These are phyloP conservation scores for Zaprionus gabonicus DNA, from an alignment of 1,140 invertebrate genomes.

Conservation along the genomic window DNA sequence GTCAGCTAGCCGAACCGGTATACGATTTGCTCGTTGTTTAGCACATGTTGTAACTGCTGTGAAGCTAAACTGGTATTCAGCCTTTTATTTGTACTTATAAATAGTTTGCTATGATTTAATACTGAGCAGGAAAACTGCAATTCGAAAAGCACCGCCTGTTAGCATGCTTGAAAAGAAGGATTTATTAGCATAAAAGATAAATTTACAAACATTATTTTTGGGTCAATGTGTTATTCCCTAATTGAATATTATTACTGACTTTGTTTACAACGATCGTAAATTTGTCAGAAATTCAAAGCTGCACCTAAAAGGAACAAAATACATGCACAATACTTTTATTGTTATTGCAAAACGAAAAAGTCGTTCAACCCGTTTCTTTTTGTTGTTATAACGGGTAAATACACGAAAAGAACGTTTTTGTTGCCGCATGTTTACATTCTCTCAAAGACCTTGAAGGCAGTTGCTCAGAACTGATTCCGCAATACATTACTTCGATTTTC, in stretches of 20 bases:
- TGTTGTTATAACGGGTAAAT: constrained; percentile 59
- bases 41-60: constrained; percentile 40
- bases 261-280: not conserved
- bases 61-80: constrained; percentile 17
- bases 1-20: constrained; percentile 66
- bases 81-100: constrained; percentile 3
- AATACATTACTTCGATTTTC: not conserved
- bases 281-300: constrained; percentile 18
- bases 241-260: not conserved
- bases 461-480: constrained; percentile 18
- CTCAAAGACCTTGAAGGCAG: constrained; percentile 62
- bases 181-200: not conserved
- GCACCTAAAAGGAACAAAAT: constrained; percentile 24
- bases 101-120: not conserved
- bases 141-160: not conserved
- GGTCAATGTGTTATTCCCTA: not conserved
- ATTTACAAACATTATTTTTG: not conserved
- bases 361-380: constrained; percentile 68
- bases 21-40: constrained; percentile 29
- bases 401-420: constrained; percentile 61
- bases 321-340: constrained; percentile 33
- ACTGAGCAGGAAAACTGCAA: not conserved
- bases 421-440: constrained; percentile 61
- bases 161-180: not conserved
- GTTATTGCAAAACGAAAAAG: constrained; percentile 53